These are phyloP conservation scores for Cantharis lateralis DNA, from an alignment of 2,888 invertebrate genomes.

Conservation along the genomic window DNA sequence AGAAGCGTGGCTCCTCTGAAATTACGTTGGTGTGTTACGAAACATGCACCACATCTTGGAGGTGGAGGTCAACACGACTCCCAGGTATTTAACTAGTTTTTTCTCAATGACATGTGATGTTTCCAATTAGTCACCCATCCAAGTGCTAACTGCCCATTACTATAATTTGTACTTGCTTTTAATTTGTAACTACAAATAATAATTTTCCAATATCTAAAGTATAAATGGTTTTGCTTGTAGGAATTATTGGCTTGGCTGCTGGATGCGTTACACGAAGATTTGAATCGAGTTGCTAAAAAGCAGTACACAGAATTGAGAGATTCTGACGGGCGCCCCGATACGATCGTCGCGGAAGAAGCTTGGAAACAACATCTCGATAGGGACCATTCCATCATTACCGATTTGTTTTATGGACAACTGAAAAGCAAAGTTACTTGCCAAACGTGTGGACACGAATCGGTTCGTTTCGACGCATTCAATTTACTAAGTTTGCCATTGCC, in stretches of 20 bases:
- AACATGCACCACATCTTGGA: constrained; percentile 80
- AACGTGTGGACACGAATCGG: constrained; percentile 81
- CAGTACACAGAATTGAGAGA: constrained; percentile 76
- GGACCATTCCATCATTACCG: constrained; percentile 87
- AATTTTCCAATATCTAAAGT: too few relatives aligned
- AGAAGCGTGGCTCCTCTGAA: constrained; percentile 87
- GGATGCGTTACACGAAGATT: constrained; percentile 90
- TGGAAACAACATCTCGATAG: constrained; percentile 83
- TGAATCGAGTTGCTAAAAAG: constrained; percentile 76
- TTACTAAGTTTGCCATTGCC: constrained; percentile 86
- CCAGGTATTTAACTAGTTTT: constrained; percentile 57
- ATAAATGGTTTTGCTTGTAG: constrained; percentile 37
- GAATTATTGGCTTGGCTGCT: constrained; percentile 90
- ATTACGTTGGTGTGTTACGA: constrained; percentile 82
- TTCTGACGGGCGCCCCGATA: constrained; percentile 78
- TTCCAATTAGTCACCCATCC: too few relatives aligned
- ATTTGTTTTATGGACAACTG: constrained; percentile 89
- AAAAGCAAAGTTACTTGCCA: constrained; percentile 86
- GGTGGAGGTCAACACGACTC: constrained; percentile 94
- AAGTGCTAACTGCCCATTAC: too few relatives aligned
- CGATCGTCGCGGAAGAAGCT: constrained; percentile 72
- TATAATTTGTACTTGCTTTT: too few relatives aligned
- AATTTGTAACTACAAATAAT: too few relatives aligned
- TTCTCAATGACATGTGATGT: too few relatives aligned
- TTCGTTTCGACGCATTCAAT: constrained; percentile 91